These are phyloP conservation scores for Drosophila cardini DNA, from an alignment of 1,140 invertebrate species.

Conservation along the genomic window DNA sequence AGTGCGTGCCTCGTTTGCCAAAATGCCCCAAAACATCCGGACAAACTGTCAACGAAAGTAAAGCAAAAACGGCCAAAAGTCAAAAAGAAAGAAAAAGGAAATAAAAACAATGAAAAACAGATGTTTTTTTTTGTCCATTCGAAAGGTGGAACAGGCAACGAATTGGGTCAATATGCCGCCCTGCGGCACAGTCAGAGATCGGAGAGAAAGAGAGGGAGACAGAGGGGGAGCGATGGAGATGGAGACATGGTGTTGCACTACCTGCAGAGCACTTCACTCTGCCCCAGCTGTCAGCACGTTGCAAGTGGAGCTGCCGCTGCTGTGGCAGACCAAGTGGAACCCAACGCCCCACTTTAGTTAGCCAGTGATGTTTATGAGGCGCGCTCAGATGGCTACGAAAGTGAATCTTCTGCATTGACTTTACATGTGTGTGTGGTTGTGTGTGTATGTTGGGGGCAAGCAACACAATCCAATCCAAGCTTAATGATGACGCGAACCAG, in stretches of 20 bases:
- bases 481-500: slow-evolving; percentile 80
- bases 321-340: slow-evolving; percentile 57
- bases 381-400: slow-evolving; percentile 61
- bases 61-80: slow-evolving; percentile 33
- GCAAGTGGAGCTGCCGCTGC: slow-evolving; percentile 20
- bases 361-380: slow-evolving; percentile 49
- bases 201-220: slow-evolving; percentile 16
- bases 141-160: slow-evolving; percentile 53
- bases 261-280: slow-evolving; percentile 51
- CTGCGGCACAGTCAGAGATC: slow-evolving; percentile 54
- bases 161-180: slow-evolving; percentile 76
- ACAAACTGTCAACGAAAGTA: slow-evolving; percentile 80
- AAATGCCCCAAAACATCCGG: slow-evolving; percentile 31
- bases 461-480: slow-evolving; percentile 56
- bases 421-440: slow-evolving; percentile 37
- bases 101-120: slow-evolving; percentile 38
- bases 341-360: slow-evolving; percentile 70
- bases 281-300: slow-evolving; percentile 45
- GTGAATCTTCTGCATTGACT: slow-evolving; percentile 58
- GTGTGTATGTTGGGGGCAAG: slow-evolving; percentile 38
- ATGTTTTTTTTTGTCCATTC: slow-evolving; percentile 57
- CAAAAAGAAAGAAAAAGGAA: not conserved
- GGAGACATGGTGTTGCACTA: slow-evolving; percentile 6
- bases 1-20: slow-evolving; percentile 74
- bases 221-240: not conserved